A percentile compares a stretch with the other conserved stretches of the same genome.
phyloP scores from a whole-genome alignment of 2,113 vertebrate genomes.

The Tiliqua scincoides region DNA sequence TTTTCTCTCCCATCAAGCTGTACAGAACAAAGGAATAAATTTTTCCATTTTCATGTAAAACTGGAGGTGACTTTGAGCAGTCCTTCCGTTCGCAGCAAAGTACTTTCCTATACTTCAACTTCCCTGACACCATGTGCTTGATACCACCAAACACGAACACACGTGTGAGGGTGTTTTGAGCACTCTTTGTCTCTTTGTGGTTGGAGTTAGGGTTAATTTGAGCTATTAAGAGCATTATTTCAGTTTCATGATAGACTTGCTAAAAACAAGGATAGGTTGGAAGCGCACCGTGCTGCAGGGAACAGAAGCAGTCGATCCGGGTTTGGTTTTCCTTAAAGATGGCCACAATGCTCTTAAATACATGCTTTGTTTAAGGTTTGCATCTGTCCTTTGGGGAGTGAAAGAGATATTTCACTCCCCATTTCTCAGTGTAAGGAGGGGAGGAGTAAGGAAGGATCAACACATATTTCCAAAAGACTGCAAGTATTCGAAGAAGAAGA shows the following conservation, averaged over 20 bases:
- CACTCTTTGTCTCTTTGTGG: neutral
- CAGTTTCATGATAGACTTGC: neutral
- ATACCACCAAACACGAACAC: neutral
- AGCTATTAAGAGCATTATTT: neutral
- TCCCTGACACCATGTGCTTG: conserved; percentile 18
- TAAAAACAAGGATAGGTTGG: neutral
- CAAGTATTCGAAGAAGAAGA: neutral
- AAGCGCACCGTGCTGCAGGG: neutral
- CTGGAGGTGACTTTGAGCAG: conserved; percentile 17
- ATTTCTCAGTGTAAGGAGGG: neutral
- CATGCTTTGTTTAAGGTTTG: neutral
- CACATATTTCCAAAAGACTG: neutral
- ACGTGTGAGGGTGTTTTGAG: neutral
- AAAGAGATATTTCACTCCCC: neutral
- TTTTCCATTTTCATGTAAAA: neutral
- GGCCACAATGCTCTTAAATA: neutral
- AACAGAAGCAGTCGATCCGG: neutral
- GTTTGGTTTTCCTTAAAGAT: neutral
- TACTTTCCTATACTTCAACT: neutral
- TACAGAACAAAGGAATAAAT: conserved; percentile 40
- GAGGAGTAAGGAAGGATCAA: neutral
- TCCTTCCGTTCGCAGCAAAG: fast-evolving
- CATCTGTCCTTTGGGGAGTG: neutral
- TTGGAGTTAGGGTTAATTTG: neutral
- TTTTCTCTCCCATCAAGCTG: conserved; percentile 15